Evolutionary conservation across 2,797 vertebrate species (phyloP), one percentile per base, ranked within the genome.

Genomic region (Amniataba percoides): DNA sequence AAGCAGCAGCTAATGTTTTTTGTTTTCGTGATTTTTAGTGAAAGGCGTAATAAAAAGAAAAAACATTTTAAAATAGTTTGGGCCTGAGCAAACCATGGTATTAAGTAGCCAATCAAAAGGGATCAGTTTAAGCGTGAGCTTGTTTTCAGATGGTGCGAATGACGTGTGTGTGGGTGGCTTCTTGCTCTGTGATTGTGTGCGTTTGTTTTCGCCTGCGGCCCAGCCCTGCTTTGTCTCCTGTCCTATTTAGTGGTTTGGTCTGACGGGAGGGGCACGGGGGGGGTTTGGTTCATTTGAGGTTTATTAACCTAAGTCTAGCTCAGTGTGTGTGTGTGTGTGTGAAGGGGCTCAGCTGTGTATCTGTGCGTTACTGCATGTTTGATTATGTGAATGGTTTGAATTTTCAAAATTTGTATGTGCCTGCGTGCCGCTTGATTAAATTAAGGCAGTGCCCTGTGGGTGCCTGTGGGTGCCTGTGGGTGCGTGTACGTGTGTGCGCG

Each of bases 291-390:
- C 74, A 81, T 88, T 78, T 82, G 86, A 81, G 73, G 70, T 85
- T 92, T 92, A 93, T 94, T 93, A 92, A 89, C 87, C 87, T 86
- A 71, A 60, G 77, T 87, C 86, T 93, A 84, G 66, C 53, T 27
- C 63, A 45, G 48, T n/a, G 56, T 49, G 56, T 77, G 51, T 71
- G 45, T 27, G 66, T n/a, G 66, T 34, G 71, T 10, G 46, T 15
- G 59, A 34, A 34, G 51, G 69, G 77, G 57, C 77, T 87, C 88
- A 90, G 87, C 86, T 90, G 88, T 77, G 71, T 77, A 16, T 81
- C 69, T 73, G 53, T 80, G 82, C 23, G 18, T 83, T 75, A 63
- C 64, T 70, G 68, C 56, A 77, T 91, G 84, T 91, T 88, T 93
- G 90, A 94, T 92, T 90, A 91, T 88, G 78, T 9, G 73, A 87